Conservation (phyloP, 2,797 vertebrate species). For the Sebastes paucispinis region DNA sequence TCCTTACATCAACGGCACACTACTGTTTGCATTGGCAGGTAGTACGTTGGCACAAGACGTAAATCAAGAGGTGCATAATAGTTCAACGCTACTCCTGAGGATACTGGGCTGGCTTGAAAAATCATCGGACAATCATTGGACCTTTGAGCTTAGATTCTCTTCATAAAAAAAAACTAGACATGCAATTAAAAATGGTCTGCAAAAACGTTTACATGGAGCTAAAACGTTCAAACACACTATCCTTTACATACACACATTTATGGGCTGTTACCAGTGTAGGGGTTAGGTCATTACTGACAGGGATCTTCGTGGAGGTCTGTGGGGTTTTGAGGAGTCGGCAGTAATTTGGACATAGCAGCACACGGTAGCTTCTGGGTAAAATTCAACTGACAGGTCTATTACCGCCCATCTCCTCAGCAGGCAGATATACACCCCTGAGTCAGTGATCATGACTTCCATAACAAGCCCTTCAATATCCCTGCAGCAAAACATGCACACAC, state of each 20-base stretch:
- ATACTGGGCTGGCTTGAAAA: background rate
- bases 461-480: constrained; percentile 63
- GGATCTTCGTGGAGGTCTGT: constrained; percentile 21
- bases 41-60: background rate
- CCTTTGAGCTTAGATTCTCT: background rate
- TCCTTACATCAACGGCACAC: background rate
- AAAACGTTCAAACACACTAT: background rate
- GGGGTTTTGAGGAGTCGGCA: background rate
- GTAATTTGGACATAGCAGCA: constrained; percentile 24
- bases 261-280: background rate
- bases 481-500: constrained; percentile 47
- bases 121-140: background rate
- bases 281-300: background rate
- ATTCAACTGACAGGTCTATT: constrained; percentile 68
- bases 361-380: constrained; percentile 51
- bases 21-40: background rate
- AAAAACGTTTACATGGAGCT: background rate
- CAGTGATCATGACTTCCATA: constrained; percentile 62
- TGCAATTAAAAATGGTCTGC: background rate
- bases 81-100: background rate
- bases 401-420: constrained; percentile 52
- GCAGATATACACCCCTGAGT: constrained; percentile 54
- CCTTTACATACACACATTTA: background rate
- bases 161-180: background rate
- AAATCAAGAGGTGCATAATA: background rate